Conservation (phyloP, 2,888 invertebrate species). For the Gibbula magus region DNA sequence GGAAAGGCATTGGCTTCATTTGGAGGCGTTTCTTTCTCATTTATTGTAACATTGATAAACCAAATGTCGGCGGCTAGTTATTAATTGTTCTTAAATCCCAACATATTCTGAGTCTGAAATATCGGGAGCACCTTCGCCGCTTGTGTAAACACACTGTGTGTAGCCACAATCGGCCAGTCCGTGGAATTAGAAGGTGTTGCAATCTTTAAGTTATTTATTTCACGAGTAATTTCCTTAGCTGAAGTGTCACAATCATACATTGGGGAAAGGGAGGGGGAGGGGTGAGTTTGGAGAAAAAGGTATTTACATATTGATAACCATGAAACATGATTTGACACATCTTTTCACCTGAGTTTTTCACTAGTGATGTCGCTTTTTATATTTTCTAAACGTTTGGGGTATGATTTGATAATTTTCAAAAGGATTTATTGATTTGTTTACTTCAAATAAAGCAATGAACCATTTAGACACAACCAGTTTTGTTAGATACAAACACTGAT, state of each 20-base stretch:
- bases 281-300: neutral
- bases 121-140: conserved; percentile 40
- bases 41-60: conserved; percentile 57
- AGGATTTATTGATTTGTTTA: too few species aligned
- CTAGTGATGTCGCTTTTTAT: too few species aligned
- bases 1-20: conserved; percentile 13
- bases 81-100: conserved; percentile 56
- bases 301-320: too few species aligned
- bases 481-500: too few species aligned
- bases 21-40: conserved; percentile 44
- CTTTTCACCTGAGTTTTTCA: too few species aligned
- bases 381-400: too few species aligned
- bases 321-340: too few species aligned
- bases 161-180: conserved; percentile 27
- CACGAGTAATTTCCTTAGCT: conserved; percentile 31
- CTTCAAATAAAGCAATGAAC: too few species aligned
- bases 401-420: too few species aligned
- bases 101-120: conserved; percentile 44
- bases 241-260: conserved; percentile 34
- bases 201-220: conserved; percentile 50
- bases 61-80: conserved; percentile 42
- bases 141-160: conserved; percentile 44
- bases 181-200: conserved; percentile 35
- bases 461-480: too few species aligned
- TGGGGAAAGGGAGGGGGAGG: neutral